These are phyloP conservation scores for Adela reaumurella DNA, from an alignment of 2,888 invertebrate genomes.

Conservation along the genomic window DNA sequence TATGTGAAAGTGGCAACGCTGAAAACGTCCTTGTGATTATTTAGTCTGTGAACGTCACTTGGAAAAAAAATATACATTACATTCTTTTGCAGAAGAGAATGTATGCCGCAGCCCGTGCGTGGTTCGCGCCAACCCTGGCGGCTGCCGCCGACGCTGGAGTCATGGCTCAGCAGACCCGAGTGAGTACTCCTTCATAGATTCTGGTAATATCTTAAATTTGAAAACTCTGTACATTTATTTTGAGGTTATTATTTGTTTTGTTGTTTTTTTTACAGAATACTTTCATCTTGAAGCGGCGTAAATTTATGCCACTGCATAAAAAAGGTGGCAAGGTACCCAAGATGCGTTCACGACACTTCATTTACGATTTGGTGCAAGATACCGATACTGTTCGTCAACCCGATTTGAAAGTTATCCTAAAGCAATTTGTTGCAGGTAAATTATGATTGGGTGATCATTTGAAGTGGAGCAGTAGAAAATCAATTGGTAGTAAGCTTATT, in stretches of 20 bases:
- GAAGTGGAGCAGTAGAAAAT: no score
- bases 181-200: background rate
- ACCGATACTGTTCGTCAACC: constrained; percentile 48
- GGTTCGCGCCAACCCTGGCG: background rate
- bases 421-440: constrained; percentile 64
- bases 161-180: background rate
- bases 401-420: constrained; percentile 66
- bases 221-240: no score
- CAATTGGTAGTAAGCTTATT: no score
- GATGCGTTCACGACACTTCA: constrained; percentile 59
- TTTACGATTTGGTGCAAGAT: constrained; percentile 73
- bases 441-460: no score
- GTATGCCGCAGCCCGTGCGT: background rate
- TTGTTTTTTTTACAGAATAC: constrained; percentile 60
- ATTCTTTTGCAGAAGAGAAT: no score
- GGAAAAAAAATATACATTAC: no score
- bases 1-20: no score
- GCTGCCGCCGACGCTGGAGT: background rate
- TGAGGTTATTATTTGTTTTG: no score
- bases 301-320: constrained; percentile 57
- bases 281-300: constrained; percentile 65
- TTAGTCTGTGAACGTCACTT: no score
- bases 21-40: no score
- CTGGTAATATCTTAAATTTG: no score
- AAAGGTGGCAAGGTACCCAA: constrained; percentile 48